These are phyloP conservation scores for Tiliqua scincoides DNA, from an alignment of 2,113 vertebrate genomes.

Conservation along the genomic window DNA sequence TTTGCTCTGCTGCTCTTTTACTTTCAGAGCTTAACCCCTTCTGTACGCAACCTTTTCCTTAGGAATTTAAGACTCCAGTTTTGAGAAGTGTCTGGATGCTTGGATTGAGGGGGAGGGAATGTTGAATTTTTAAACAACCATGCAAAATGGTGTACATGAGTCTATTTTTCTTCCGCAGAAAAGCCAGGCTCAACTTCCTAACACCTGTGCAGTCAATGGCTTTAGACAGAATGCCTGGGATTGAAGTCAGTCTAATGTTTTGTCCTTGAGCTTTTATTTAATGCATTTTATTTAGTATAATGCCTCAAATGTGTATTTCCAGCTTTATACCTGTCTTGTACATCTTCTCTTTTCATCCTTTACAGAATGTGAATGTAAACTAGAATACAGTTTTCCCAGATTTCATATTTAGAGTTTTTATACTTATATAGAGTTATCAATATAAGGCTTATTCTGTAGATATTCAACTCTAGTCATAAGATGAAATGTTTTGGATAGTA, in stretches of 20 bases:
- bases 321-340: fast-evolving
- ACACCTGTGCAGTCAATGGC: not conserved
- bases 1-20: slow-evolving; percentile 76
- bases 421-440: not conserved
- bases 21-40: slow-evolving; percentile 76
- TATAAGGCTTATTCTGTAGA: not conserved
- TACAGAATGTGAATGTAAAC: not conserved
- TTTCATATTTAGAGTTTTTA: not conserved
- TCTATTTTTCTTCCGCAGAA: slow-evolving; percentile 29
- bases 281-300: too few relatives aligned
- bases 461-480: not conserved
- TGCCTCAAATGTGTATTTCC: not conserved
- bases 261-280: not conserved
- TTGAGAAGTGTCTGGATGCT: slow-evolving; percentile 8
- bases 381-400: not conserved
- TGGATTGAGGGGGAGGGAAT: not conserved
- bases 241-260: slow-evolving; percentile 4
- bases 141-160: not conserved
- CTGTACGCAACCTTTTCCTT: slow-evolving; percentile 26
- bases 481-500: not conserved
- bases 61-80: slow-evolving; percentile 37
- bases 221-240: not conserved
- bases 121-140: slow-evolving; percentile 10
- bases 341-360: not conserved
- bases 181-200: slow-evolving; percentile 4